A percentile compares a stretch with the other conserved stretches of the same genome.
phyloP scores from a whole-genome alignment of 2,113 vertebrate species.

The Trachemys scripta region DNA sequence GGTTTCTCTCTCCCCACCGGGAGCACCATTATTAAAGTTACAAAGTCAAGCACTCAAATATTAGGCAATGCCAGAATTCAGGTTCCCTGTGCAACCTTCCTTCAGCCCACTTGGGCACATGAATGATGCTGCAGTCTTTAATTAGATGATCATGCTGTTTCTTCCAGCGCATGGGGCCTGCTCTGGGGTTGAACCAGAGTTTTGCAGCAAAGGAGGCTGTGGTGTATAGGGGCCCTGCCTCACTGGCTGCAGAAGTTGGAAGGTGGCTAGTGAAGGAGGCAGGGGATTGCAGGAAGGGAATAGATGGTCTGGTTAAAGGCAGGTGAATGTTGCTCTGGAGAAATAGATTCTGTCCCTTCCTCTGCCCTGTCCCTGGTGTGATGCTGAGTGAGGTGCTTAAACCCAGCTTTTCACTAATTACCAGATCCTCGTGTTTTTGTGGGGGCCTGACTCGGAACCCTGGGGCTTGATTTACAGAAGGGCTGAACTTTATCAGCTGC shows the following conservation, averaged over 20 bases:
- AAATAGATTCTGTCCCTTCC: not conserved
- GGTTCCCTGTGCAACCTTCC: not conserved
- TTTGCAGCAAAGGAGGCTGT: not conserved
- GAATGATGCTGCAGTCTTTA: not conserved
- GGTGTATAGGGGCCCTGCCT: not conserved
- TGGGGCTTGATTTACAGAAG: not conserved
- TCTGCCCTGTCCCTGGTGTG: not conserved
- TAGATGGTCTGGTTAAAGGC: not conserved
- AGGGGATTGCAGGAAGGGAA: not conserved
- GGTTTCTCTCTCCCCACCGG: not conserved
- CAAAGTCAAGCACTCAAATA: not conserved
- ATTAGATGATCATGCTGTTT: not conserved
- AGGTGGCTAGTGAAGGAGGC: not conserved
- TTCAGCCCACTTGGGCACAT: not conserved
- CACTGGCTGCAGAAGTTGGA: not conserved
- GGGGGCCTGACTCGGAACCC: not conserved
- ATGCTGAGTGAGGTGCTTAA: not conserved
- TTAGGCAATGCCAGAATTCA: not conserved
- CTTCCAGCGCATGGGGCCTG: not conserved
- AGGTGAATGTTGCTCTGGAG: not conserved
- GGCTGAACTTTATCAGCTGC: not conserved
- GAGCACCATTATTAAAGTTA: not conserved
- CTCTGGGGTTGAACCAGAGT: not conserved
- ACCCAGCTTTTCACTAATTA: no score
- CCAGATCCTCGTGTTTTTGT: not conserved